Evolutionary conservation across 2,888 invertebrate genomes (phyloP).

Genomic region (Leptopilina myrica): DNA sequence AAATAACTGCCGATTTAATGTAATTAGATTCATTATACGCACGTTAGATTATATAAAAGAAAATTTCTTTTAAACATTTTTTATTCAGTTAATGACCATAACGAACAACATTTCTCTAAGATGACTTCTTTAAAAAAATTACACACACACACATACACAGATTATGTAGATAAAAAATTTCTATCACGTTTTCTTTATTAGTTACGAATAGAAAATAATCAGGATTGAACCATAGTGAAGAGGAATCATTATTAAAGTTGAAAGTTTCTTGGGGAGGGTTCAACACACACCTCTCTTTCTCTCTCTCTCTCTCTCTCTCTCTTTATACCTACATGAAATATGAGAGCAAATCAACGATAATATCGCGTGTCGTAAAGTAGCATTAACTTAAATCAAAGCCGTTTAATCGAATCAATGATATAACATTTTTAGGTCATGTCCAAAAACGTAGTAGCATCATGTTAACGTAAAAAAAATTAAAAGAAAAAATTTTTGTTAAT

Average conservation of each 20-base stretch:
- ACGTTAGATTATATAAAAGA: constrained; percentile 6
- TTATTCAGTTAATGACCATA: constrained; percentile 7
- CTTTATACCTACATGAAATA: neutral
- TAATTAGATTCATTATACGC: constrained; percentile 6
- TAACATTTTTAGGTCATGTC: neutral
- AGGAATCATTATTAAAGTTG: neutral
- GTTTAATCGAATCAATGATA: neutral
- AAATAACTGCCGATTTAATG: neutral
- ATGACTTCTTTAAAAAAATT: constrained; percentile 6
- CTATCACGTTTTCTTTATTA: constrained; percentile 2
- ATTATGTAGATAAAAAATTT: neutral
- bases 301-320: no score
- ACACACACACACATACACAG: no score
- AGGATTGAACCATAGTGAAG: neutral
- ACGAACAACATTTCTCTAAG: constrained; percentile 20
- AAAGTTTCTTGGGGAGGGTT: constrained; percentile 16
- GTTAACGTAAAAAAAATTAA: no score
- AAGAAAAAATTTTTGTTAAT: no score
- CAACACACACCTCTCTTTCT: neutral
- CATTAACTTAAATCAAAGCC: constrained; percentile 12
- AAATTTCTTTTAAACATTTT: constrained; percentile 23
- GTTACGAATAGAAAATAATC: no score
- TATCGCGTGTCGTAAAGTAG: constrained; percentile 24
- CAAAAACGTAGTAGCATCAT: no score
- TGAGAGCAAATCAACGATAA: neutral